Evolutionary conservation across 2,113 vertebrate genomes (phyloP), one percentile per base, ranked within the genome.

Genomic region (Actinemys pallida): DNA sequence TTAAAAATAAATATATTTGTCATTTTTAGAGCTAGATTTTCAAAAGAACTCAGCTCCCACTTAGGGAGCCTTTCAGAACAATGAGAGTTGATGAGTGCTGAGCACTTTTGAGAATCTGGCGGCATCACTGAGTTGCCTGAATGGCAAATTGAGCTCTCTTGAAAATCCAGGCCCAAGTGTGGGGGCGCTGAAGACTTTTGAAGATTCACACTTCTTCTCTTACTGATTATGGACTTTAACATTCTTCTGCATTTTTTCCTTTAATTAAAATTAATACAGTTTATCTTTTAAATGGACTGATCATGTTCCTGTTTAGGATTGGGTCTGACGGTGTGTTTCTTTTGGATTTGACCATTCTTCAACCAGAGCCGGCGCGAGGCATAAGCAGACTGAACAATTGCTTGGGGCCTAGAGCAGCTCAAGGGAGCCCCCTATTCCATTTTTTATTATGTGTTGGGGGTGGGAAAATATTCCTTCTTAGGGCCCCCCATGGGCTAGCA

Each of bases 31-130:
- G 81, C 17, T 3, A 84, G 24, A 1, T 83, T 12, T 89, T 69
- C 9, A 76, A 57, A 79, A 59, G 75, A 88, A 29, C 8, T 81
- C 27, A 83, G 62, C 45, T 20, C 5, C 31, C 25, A 52, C 76
- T 62, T 81, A 24, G 50, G 22, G 92, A 93, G 83, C 69, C n/a
- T 91, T 6, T 87, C 11, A 93, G 90, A 96, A 56, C 11, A 49
- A 17, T 31, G 6, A 47, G 42, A 47, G 12, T 69, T 84, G 29
- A 29, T 88, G 57, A 57, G 45, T 31, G 24, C 17, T 1, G 1
- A 92, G 65, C 69, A 88, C 42, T 80, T 56, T 65, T 29, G 83
- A 65, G 47, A 92, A n/a, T 49, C 69, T 1, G 0, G 19, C 2
- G 29, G 50, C 95, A 89, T 59, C 92, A 87, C 5, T 57, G 39